A percentile compares a stretch with the other conserved stretches of the same genome.
These are phyloP conservation scores for Pelusios castaneus DNA, from an alignment of 2,113 vertebrate genomes.

Conservation along the genomic window DNA sequence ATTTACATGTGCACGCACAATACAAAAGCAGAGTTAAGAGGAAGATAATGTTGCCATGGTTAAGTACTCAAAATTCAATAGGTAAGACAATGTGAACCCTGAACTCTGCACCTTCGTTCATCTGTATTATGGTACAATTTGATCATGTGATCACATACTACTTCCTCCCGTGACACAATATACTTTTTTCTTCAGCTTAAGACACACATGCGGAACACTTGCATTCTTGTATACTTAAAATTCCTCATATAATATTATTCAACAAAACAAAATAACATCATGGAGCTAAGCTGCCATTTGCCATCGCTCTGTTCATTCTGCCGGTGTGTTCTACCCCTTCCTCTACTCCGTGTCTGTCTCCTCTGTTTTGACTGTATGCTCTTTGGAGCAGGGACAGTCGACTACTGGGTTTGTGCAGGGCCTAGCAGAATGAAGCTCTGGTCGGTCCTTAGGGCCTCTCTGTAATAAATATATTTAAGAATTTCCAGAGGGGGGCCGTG, in stretches of 20 bases:
- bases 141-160: slow-evolving; percentile 37
- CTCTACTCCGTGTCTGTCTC: too few relatives aligned
- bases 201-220: slow-evolving; percentile 31
- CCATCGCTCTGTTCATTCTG: too few relatives aligned
- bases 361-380: too few relatives aligned
- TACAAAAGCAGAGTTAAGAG: slow-evolving; percentile 26
- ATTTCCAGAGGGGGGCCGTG: too few relatives aligned
- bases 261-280: too few relatives aligned
- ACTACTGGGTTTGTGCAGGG: too few relatives aligned
- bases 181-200: slow-evolving; percentile 40
- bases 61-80: not conserved
- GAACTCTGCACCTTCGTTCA: not conserved
- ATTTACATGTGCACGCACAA: not conserved
- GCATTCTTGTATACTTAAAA: slow-evolving; percentile 30
- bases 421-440: too few relatives aligned
- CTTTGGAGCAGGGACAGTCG: too few relatives aligned
- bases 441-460: too few relatives aligned
- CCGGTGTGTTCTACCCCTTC: too few relatives aligned
- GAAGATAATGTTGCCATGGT: not conserved
- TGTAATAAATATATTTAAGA: too few relatives aligned
- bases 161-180: slow-evolving; percentile 24
- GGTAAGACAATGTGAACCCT: slow-evolving; percentile 36
- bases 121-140: not conserved
- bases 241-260: not conserved
- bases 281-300: too few relatives aligned